Conservation (phyloP, 2,888 invertebrate genomes). For the Drosophila kuntzei region DNA sequence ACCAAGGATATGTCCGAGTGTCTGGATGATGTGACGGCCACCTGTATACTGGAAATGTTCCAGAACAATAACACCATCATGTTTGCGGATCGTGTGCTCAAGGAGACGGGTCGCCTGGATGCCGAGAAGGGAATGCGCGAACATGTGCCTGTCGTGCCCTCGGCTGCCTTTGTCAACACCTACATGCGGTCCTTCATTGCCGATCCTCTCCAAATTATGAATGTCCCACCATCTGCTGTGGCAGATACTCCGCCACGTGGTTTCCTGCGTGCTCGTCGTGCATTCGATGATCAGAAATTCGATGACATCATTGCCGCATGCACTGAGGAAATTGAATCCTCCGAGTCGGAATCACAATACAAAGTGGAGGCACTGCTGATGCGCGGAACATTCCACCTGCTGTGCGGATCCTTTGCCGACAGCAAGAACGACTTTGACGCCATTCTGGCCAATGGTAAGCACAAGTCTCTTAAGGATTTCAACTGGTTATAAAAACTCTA, state of each 20-base stretch:
- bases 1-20: slow-evolving; percentile 92
- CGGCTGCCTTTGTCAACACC: slow-evolving; percentile 93
- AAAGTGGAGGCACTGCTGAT: slow-evolving; percentile 91
- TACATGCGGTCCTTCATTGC: slow-evolving; percentile 95
- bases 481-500: slow-evolving; percentile 79
- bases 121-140: slow-evolving; percentile 91
- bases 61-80: slow-evolving; percentile 92
- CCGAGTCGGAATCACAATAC: slow-evolving; percentile 87
- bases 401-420: slow-evolving; percentile 91
- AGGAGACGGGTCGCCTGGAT: slow-evolving; percentile 89
- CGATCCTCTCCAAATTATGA: slow-evolving; percentile 90
- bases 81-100: slow-evolving; percentile 95
- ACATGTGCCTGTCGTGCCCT: slow-evolving; percentile 91
- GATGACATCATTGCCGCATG: slow-evolving; percentile 92
- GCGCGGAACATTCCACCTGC: slow-evolving; percentile 93
- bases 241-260: slow-evolving; percentile 86
- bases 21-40: slow-evolving; percentile 96
- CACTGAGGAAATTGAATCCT: slow-evolving; percentile 90
- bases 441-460: slow-evolving; percentile 88
- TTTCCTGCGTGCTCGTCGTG: slow-evolving; percentile 90
- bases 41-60: slow-evolving; percentile 96
- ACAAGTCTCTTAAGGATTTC: neutral
- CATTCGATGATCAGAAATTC: slow-evolving; percentile 90
- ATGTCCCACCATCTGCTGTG: slow-evolving; percentile 80
- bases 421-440: slow-evolving; percentile 90